Conservation (phyloP, 2,888 invertebrate species). For the Thymelicus lineola region DNA sequence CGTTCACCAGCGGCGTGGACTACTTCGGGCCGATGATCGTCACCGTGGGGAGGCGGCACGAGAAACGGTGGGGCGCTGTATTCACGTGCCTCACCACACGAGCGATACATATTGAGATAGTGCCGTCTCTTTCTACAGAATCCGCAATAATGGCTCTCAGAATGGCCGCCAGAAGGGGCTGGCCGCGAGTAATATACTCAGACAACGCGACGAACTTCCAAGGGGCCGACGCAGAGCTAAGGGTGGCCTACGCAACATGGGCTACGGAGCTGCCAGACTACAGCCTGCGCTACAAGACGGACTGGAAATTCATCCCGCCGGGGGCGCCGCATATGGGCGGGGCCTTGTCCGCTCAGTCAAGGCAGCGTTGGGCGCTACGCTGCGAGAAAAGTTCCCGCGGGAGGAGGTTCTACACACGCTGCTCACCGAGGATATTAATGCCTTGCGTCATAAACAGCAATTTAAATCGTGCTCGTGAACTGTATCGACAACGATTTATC, state of each 20-base stretch:
- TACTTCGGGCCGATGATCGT: conserved; percentile 43
- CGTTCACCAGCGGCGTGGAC: conserved; percentile 36
- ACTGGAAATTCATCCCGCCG: not conserved
- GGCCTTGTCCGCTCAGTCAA: not conserved
- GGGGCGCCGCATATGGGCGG: not conserved
- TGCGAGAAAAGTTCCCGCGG: not conserved
- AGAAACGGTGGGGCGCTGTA: conserved; percentile 38
- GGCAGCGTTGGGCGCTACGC: not conserved
- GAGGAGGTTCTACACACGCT: not conserved
- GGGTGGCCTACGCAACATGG: not conserved
- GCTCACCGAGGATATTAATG: too few relatives aligned
- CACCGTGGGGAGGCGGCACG: conserved; percentile 35
- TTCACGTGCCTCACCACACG: conserved; percentile 34
- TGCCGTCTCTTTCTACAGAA: conserved; percentile 36
- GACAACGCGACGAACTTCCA: conserved; percentile 45
- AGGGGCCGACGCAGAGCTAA: conserved; percentile 42
- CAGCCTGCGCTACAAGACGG: too few relatives aligned
- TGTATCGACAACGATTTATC: too few relatives aligned
- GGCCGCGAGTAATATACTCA: conserved; percentile 37
- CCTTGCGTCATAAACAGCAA: too few relatives aligned
- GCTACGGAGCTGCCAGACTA: too few relatives aligned
- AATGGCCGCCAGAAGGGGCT: conserved; percentile 45
- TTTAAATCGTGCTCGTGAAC: too few relatives aligned
- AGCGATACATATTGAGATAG: conserved; percentile 36
- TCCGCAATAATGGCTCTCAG: conserved; percentile 45